Evolutionary conservation across 1,140 invertebrate genomes (phyloP), one percentile per base, ranked within the genome.

Genomic region (Berghia stephanieae): DNA sequence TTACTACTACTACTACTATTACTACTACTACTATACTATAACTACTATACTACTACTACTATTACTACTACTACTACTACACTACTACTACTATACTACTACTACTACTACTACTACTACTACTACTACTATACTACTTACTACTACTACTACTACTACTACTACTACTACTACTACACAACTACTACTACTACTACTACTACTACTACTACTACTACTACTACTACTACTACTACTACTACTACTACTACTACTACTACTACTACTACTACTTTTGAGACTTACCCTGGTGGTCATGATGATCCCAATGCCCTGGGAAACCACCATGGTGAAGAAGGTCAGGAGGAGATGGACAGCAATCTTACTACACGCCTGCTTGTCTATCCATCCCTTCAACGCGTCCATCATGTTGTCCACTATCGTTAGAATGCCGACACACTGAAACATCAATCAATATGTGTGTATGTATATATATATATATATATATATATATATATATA

Each of bases 341-440:
- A 82, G 81, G 27, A 85, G 82, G 38, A 87, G 81, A 38, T 84
- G 84, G n/a, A 84, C 80, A 52, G 76, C 79, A n/a, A 79, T 75
- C 60, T 82, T 82, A 70, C 79, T 82, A 77, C 83, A 84, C 34
- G 74, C 67, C 40, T 81, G 81, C 46, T 75, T 80, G 67, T 84
- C 82, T 10, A 82, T 79, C 70, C 83, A 82, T 2, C 44, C 75
- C 13, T 80, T 79, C 34, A 87, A n/a, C 16, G 79, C 79, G 18
- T 85, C 84, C 52, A 86, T 81, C 4, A 87, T 81, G 69, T 87
- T 87, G 71, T 87, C 84, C 21, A 85, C 79, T 0, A 87, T 84
- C 0, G 83, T 87, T 72, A 87, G 81, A 67, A 82, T 81, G 5
- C 83, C 82, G 13, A 87, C 76, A 69, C 83, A 83, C 86, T 86